Percentiles rank a stretch among this genome's conserved stretches.
phyloP scores from a whole-genome alignment of 2,113 vertebrate genomes.

The Calypte anna region DNA sequence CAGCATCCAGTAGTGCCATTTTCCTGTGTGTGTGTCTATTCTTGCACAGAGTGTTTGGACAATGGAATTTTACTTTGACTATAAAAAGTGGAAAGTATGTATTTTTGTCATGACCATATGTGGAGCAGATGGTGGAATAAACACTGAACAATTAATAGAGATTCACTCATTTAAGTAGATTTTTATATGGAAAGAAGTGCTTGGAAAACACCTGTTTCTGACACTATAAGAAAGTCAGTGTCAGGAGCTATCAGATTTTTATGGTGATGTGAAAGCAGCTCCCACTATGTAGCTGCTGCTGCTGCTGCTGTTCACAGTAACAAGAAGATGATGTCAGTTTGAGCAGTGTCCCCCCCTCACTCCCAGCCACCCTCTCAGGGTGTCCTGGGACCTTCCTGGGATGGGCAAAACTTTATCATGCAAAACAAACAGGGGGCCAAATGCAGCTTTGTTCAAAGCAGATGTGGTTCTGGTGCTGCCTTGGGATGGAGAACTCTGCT shows the following conservation, averaged over 20 bases:
- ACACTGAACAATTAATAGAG: neutral
- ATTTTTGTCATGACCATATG: neutral
- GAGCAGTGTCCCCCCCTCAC: neutral
- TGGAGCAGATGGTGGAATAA: constrained; percentile 32
- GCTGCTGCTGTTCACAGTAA: neutral
- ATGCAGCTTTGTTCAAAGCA: neutral
- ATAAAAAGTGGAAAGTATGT: neutral
- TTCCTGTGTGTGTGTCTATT: neutral
- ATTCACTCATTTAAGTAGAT: neutral
- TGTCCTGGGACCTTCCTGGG: neutral
- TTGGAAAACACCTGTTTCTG: constrained; percentile 19
- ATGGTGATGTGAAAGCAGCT: neutral
- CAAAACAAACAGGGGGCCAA: neutral
- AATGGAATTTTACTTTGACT: neutral
- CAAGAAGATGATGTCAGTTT: neutral
- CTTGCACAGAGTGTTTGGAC: neutral
- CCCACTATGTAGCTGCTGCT: neutral
- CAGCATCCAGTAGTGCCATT: neutral
- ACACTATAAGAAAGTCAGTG: neutral
- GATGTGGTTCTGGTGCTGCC: neutral
- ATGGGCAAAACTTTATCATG: neutral
- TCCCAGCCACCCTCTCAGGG: neutral
- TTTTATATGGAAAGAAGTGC: constrained; percentile 1
- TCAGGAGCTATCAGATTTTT: neutral
- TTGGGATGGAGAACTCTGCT: neutral